phyloP scores from a whole-genome alignment of 2,797 vertebrate species.

The Hydrocynus forskahlii region DNA sequence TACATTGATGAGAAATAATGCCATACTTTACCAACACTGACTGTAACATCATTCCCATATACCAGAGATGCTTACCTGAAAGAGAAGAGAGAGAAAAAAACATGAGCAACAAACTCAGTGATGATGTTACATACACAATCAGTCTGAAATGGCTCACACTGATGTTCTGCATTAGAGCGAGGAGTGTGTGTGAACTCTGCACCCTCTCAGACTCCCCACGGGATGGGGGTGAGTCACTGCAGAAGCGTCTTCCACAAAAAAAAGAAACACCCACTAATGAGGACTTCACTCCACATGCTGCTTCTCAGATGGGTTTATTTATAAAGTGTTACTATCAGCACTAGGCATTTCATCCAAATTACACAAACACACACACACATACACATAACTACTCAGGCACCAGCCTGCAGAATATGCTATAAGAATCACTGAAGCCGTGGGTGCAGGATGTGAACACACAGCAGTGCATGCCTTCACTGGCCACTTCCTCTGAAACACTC shows the following conservation, averaged over 20 bases:
- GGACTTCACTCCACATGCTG: neutral
- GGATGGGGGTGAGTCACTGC: conserved; percentile 16
- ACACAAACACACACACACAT: no score
- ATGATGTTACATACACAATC: neutral
- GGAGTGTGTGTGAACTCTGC: neutral
- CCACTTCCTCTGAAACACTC: neutral
- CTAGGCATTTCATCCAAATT: conserved; percentile 23
- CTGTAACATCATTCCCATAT: neutral
- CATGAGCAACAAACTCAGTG: conserved; percentile 1
- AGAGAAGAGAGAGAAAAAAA: conserved; percentile 13
- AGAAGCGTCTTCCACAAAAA: neutral
- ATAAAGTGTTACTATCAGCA: conserved; percentile 46
- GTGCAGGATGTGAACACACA: neutral
- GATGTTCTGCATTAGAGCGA: conserved; percentile 19
- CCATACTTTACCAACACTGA: conserved; percentile 14
- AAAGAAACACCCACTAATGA: conserved; percentile 11
- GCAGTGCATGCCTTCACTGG: neutral
- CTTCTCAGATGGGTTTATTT: conserved; percentile 39
- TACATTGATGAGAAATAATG: neutral
- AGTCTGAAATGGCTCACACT: conserved; percentile 11
- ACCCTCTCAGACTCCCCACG: neutral
- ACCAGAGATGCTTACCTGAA: conserved; percentile 45
- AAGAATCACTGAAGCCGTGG: neutral
- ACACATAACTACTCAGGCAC: conserved; percentile 11
- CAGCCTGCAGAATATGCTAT: neutral